phyloP scores from a whole-genome alignment of 2,888 invertebrate species.

The Rhamnusium bicolor region DNA sequence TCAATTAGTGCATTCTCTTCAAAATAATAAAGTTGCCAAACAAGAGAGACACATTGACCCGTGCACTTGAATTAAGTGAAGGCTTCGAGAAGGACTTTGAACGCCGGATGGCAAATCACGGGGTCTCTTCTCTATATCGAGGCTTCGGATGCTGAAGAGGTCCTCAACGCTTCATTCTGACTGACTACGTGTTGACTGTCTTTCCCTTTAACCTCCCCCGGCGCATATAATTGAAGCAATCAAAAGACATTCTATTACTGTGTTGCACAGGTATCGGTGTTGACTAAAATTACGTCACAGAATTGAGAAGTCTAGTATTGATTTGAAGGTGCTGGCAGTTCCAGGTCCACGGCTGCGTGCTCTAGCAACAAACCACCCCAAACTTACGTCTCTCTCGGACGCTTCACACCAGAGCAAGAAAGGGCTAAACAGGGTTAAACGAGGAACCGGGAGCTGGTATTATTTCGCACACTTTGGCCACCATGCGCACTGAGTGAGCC shows the following conservation, averaged over 20 bases:
- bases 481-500: conserved; percentile 67
- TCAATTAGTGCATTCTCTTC: conserved; percentile 21
- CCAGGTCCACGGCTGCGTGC: conserved; percentile 73
- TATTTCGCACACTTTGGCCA: conserved; percentile 66
- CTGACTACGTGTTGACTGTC: conserved; percentile 45
- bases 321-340: conserved; percentile 70
- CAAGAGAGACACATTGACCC: conserved; percentile 28
- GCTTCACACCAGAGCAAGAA: conserved; percentile 31
- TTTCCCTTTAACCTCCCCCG: conserved; percentile 20
- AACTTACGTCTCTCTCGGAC: conserved; percentile 55
- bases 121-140: conserved; percentile 18
- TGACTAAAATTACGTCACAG: conserved; percentile 68
- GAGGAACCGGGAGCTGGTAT: conserved; percentile 61
- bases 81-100: conserved; percentile 16
- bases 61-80: conserved; percentile 19
- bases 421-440: conserved; percentile 31
- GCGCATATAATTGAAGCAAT: conserved; percentile 41
- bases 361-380: conserved; percentile 61
- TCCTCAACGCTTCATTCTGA: conserved; percentile 25
- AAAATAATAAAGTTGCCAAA: conserved; percentile 20
- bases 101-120: conserved; percentile 3
- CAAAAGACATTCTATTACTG: conserved; percentile 40
- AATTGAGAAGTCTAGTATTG: conserved; percentile 67
- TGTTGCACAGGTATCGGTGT: conserved; percentile 63
- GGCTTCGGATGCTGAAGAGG: conserved; percentile 29